phyloP scores from a whole-genome alignment of 2,113 vertebrate genomes.

The Onychostoma macrolepis region DNA sequence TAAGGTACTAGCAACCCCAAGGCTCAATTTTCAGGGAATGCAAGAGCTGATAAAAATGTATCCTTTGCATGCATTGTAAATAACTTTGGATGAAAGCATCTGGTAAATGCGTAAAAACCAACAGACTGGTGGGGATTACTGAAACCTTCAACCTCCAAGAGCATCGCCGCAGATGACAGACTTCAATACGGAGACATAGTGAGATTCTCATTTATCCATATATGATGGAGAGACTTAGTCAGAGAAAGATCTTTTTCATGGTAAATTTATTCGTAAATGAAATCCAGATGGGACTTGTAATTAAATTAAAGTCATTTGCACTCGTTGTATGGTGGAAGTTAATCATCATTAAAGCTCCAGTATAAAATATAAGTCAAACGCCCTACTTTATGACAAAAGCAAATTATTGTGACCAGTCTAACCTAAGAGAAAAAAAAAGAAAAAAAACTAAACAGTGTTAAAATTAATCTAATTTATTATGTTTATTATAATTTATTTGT shows the following conservation, averaged over 20 bases:
- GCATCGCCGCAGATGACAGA: background rate
- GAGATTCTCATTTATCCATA: slow-evolving; percentile 3
- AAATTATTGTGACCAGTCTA: background rate
- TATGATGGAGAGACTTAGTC: background rate
- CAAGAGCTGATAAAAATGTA: background rate
- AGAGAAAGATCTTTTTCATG: background rate
- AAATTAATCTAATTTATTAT: background rate
- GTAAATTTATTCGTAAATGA: slow-evolving; percentile 4
- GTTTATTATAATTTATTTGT: background rate
- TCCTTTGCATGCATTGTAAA: background rate
- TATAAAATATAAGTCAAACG: background rate
- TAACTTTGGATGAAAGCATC: background rate
- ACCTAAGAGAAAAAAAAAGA: background rate
- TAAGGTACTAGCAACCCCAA: background rate
- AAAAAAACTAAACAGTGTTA: background rate
- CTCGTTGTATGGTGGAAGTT: background rate
- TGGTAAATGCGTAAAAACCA: background rate
- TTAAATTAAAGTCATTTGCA: background rate
- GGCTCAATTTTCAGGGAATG: background rate
- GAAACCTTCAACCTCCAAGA: background rate
- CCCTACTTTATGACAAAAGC: background rate
- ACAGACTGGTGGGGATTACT: background rate
- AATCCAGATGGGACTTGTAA: slow-evolving; percentile 20
- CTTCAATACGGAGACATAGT: background rate
- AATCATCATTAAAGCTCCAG: background rate